Percentiles rank a stretch among this genome's conserved stretches.
Conservation (phyloP, 2,888 invertebrate species). For the Epicampocera succincta region DNA sequence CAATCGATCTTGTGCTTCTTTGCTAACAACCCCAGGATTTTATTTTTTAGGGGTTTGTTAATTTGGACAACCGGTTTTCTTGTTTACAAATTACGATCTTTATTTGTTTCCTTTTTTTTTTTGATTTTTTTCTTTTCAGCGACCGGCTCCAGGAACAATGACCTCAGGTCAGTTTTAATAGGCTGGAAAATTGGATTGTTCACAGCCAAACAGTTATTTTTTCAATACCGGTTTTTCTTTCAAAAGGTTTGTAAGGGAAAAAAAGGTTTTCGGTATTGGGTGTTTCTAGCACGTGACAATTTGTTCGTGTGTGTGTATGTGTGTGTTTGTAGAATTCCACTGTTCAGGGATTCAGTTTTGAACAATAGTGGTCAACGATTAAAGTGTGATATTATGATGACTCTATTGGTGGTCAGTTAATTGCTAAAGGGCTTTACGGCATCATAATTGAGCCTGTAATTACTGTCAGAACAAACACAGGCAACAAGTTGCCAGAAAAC, state of each 20-base stretch:
- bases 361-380: conserved; percentile 53
- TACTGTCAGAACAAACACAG: background rate
- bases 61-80: conserved; percentile 28
- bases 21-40: no score
- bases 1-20: no score
- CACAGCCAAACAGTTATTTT: conserved; percentile 2
- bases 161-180: conserved; percentile 65
- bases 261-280: background rate
- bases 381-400: conserved; percentile 57
- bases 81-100: conserved; percentile 34
- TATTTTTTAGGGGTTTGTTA: conserved; percentile 11
- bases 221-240: conserved; percentile 40
- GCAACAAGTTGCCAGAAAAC: conserved; percentile 20
- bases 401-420: conserved; percentile 66
- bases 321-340: background rate
- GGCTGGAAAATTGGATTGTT: conserved; percentile 57
- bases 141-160: conserved; percentile 31
- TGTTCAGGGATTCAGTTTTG: background rate
- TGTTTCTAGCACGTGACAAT: conserved; percentile 45
- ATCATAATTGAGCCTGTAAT: conserved; percentile 49
- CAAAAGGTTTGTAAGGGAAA: background rate
- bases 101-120: background rate
- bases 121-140: no score
- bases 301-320: background rate
- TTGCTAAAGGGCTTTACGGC: conserved; percentile 11